Percentiles rank a stretch among this genome's conserved stretches.
These are phyloP conservation scores for Thomomys bottae DNA, from an alignment of 2,113 vertebrate genomes.

Conservation along the genomic window DNA sequence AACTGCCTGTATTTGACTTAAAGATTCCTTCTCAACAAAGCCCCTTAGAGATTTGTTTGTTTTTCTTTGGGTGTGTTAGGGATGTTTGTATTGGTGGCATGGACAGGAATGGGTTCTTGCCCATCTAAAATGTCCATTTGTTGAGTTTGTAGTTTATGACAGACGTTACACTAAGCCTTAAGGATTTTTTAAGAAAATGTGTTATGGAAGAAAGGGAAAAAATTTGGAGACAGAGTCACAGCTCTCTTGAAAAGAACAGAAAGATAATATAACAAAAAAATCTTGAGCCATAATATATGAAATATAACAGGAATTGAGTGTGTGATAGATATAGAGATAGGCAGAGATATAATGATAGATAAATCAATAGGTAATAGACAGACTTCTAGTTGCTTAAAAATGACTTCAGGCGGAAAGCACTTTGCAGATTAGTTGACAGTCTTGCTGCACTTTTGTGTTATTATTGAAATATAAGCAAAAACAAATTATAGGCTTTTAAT, in stretches of 20 bases:
- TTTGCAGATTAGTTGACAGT: neutral
- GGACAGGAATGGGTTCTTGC: neutral
- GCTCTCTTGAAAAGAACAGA: neutral
- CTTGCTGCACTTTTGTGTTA: constrained; percentile 11
- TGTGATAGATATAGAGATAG: neutral
- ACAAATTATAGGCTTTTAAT: neutral
- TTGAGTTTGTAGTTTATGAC: neutral
- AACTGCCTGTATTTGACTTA: neutral
- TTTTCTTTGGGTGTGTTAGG: neutral
- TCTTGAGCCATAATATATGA: neutral
- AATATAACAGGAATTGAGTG: neutral
- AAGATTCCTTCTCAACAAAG: neutral
- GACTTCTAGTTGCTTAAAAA: neutral
- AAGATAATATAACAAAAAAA: neutral
- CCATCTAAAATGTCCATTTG: neutral
- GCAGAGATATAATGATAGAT: neutral
- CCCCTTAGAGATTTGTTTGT: neutral
- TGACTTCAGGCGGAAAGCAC: neutral
- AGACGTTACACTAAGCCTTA: neutral
- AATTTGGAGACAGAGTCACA: neutral
- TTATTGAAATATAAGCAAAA: constrained; percentile 21
- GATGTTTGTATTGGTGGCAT: neutral
- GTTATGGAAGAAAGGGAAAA: neutral
- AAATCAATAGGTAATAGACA: too few relatives aligned
- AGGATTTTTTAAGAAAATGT: neutral